Evolutionary conservation across 2,888 invertebrate genomes (phyloP), one percentile per base, ranked within the genome.

Genomic region (Drosophila neonasuta): DNA sequence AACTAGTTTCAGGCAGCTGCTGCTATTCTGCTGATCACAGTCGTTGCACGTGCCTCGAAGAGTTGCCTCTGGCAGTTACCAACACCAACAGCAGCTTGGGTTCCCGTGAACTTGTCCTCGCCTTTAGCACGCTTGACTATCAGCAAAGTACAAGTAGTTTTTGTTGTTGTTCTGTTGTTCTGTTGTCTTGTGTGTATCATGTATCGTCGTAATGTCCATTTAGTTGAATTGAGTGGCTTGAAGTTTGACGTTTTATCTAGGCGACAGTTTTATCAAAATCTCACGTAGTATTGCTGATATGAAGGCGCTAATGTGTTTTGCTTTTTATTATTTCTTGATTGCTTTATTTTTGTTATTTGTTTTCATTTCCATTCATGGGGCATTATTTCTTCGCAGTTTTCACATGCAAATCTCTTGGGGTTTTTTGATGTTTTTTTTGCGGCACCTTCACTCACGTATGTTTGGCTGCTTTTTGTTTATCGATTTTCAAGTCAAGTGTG

Each of bases 371-470:
- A 13, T 11, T 63, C 34, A 34, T 11, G 6, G 32, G 52, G 24
- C 24, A 24, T 24, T 24, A 45, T 67, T 75, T 72, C 71, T 55
- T 45, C 39, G 32, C 34, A 44, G 24, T 54, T 64, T 67, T 58
- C 49, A 60, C 61, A 66, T 79, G 75, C 79, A 77, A 78, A 80
- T 84, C 66, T 77, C 42, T 32, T n/a, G n/a, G 5, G 24, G 24
- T 6, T 24, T 24, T 34, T 3, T 4, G 20, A 17, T 2, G 20
- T 20, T 34, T 11, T 4, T 7, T 45, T 34, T 48, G n/a, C 39
- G 46, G 39, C 68, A 71, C 84, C 85, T 81, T 81, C 75, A 75
- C 85, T 79, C 85, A 84, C 80, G 84, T 84, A 68, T 20, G 34
- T 49, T 24, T 24, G 24, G 42, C 29, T 41, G 36, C 44, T 13